Base-by-base conservation (phyloP, 2,888 invertebrate species). In the Ormyrus labotus region DNA sequence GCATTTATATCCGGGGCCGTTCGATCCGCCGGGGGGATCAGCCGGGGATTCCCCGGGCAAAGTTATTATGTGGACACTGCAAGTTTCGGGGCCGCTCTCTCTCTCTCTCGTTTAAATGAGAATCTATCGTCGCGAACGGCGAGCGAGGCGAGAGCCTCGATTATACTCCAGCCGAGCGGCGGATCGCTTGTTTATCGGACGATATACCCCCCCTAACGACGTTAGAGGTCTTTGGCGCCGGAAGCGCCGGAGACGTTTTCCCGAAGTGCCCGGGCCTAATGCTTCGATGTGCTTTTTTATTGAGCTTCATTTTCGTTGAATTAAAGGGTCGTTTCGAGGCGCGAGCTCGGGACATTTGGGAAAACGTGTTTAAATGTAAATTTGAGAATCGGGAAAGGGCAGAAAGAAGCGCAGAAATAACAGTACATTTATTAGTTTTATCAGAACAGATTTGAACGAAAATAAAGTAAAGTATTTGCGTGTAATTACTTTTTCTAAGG, bases 11-110 rank as follows among this genome's bases (percentile, higher is more conserved):
- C 19, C 19, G 19, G 19, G 19, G 19, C 19, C 19, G 19, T 19
- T 19, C 19, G 19, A 19, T 19, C 19, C 19, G 50, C 64, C 64
- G 64, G 47, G 69, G 60, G 7, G 50, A 4, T 74, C 58, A 58
- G 50, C 48, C 65, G 13, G 19, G 55, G 71, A 51, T 61, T 71
- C 61, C 73, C 47, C 73, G 61, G 53, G 8, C 53, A 61, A 63
- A 76, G 76, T 76, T 69, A 69, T 76, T 76, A 69, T 69, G 76
- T 63, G 63, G 55, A 60, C 75, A 8, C 53, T 61, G 50, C 50
- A 57, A 55, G 57, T 70, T 58, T 58, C 5, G 47, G 3, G 48
- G 2, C 19, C 9, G 55, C 55, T 19, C 19, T 19, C 19, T 19
- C 19, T 51, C 69, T 10, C 13, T n/a, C 47, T 13, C 63, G 47